Conservation (phyloP, 2,888 invertebrate genomes). For the Diabrotica balteata region DNA sequence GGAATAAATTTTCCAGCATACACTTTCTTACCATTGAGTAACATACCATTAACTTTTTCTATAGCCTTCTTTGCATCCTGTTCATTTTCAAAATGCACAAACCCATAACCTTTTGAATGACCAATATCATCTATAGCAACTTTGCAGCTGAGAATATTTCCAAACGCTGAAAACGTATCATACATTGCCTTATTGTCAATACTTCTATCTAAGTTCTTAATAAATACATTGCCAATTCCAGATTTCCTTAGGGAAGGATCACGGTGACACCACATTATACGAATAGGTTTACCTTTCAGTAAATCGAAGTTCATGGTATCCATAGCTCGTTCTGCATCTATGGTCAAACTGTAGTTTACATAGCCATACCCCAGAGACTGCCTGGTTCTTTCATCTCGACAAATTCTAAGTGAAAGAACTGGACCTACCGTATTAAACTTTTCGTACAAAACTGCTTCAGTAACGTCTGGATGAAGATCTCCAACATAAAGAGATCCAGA, state of each 20-base stretch:
- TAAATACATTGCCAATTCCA: constrained; percentile 99
- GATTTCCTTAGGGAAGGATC: constrained; percentile 98
- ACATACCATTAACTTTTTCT: constrained; percentile 98
- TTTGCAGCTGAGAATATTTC: constrained; percentile 98
- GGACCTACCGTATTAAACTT: constrained; percentile 99
- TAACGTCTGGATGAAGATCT: constrained; percentile 97
- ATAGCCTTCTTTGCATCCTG: constrained; percentile 97
- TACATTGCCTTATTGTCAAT: constrained; percentile 99
- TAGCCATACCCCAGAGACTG: constrained; percentile 99
- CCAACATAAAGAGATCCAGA: constrained; percentile 99
- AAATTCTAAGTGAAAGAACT: constrained; percentile 96
- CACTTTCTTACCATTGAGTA: constrained; percentile 97
- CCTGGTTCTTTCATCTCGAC: constrained; percentile 96
- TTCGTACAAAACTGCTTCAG: constrained; percentile 98
- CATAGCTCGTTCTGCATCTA: constrained; percentile 97
- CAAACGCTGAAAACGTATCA: constrained; percentile 98
- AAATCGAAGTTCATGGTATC: constrained; percentile 99
- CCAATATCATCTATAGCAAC: constrained; percentile 95
- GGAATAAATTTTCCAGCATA: constrained; percentile 98
- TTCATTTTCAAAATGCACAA: constrained; percentile 98
- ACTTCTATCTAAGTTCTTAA: constrained; percentile 97
- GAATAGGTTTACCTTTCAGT: constrained; percentile 94
- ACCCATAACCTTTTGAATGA: constrained; percentile 92
- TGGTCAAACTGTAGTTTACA: constrained; percentile 98
- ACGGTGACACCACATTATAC: constrained; percentile 99